Evolutionary conservation across 1,140 invertebrate species (phyloP), one percentile per base, ranked within the genome.

Genomic region (Ladona fulva): DNA sequence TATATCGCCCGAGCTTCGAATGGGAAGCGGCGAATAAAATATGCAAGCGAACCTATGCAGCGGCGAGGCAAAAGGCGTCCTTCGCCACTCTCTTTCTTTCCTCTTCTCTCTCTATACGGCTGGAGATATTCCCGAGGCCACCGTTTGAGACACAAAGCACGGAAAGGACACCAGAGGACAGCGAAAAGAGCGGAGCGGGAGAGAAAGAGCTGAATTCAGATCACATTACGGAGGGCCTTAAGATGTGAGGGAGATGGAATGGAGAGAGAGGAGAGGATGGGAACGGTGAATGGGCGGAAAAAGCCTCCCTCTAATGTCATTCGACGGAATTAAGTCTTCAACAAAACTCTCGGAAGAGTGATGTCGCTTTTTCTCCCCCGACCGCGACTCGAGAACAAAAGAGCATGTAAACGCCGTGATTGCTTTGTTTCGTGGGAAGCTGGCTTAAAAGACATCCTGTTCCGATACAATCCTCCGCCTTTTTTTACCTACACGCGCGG

Each of bases 391-490:
- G 52, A 22, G 52, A 66, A 66, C 52, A 66, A 66, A 66, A 66
- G 52, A 66, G 16, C 52, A 66, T 66, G 52, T 66, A 66, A 66
- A 66, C 52, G 52, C 52, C 3, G 52, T 12, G 52, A 66, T 66
- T 66, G 52, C 52, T 66, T 66, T 66, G 52, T 66, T 66, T 66
- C 52, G 52, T 66, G 52, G 52, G 52, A 66, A 66, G 52, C 52
- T 52, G 44, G 44, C 10, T 66, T 8, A 3, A 12, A 66, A 66
- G 52, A 66, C 52, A 66, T 66, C 52, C 52, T 66, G 52, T 66
- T 66, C 14, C 52, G n/a, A 66, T 66, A 19, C 52, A 22, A 16
- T 66, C n/a, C 52, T 22, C 52, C 14, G 3, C 16, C 14, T 66
- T 66, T 66, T 66, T 66, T 66, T 66, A 22, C 5, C n/a, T 12